Evolutionary conservation across 2,113 vertebrate genomes (phyloP).

Genomic region (Myrmophylax atrothorax): DNA sequence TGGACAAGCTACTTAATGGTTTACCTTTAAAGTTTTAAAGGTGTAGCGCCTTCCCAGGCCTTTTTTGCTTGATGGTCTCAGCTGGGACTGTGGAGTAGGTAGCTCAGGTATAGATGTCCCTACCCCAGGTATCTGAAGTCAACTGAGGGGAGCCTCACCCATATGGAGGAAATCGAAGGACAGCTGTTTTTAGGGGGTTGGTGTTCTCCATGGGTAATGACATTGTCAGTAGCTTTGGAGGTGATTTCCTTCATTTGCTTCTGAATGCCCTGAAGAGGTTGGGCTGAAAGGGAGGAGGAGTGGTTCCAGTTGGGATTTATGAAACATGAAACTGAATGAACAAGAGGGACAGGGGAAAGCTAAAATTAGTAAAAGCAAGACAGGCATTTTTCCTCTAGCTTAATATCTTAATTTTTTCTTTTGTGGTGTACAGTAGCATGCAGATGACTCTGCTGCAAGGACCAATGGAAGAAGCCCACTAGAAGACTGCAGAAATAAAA

Average conservation of each 20-base stretch:
- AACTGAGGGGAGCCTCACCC: background rate
- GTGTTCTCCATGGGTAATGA: background rate
- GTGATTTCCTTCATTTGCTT: background rate
- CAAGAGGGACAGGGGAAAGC: background rate
- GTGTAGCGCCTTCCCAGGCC: background rate
- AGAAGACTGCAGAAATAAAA: conserved; percentile 9
- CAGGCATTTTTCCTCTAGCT: background rate
- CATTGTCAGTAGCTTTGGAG: background rate
- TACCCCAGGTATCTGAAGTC: background rate
- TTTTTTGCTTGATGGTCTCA: background rate
- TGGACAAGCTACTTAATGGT: background rate
- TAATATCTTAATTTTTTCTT: background rate
- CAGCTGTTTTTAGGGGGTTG: background rate
- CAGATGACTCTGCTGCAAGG: background rate
- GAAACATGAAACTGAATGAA: background rate
- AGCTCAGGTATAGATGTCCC: background rate
- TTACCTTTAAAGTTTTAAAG: background rate
- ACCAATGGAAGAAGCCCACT: background rate
- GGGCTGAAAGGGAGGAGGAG: background rate
- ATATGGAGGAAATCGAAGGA: background rate
- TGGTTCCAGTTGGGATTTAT: background rate
- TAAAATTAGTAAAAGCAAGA: conserved; percentile 12
- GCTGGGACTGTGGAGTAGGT: background rate
- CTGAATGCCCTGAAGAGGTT: background rate
- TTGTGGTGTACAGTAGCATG: background rate